Evolutionary conservation across 2,797 vertebrate species (phyloP), one percentile per base, ranked within the genome.

Genomic region (Dendrocincla fuliginosa): DNA sequence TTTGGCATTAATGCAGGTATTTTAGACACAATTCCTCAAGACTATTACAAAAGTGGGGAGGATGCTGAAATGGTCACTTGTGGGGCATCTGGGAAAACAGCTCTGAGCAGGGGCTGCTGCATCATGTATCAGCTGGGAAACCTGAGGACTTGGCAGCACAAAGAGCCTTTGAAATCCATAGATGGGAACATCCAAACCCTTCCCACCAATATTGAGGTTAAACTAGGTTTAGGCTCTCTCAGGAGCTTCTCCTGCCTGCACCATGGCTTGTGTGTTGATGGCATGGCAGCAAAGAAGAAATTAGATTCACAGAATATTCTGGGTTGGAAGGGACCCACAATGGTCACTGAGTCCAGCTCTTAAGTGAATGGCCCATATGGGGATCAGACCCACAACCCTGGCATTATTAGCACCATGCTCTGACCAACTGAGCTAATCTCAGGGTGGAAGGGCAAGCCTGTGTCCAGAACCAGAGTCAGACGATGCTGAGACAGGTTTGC

Each of bases 251-350:
- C 64, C 65, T 47, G 56, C 77, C 61, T 7, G 3, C 9, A 17
- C 50, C 2, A 0, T 9, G 28, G 56, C 50, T 67, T 2, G 0
- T 10, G 82, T 13, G 30, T 41, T 0, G 0, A 1, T 32, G 10
- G 37, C 5, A 0, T 1, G 7, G 61, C 69, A 68, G 53, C 0
- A 3, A 32, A 42, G 27, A 42, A 20, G 61, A n/a, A 24, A 44
- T 25, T 12, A 24, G 30, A 64, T 9, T 64, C 16, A n/a, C 41
- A 44, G 41, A n/a, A 44, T 64, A 12, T 17, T 64, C 41, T n/a
- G 61, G 23, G 30, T 44, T 64, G 22, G 30, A 24, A 64, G 30
- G 41, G 23, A 24, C 22, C 41, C 61, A 44, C 41, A 24, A 13
- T 16, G 30, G 32, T 44, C 41, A 44, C 44, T 7, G 4, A 44